Base-by-base conservation (phyloP, 2,797 vertebrate genomes). In the Smutsia temminckii region DNA sequence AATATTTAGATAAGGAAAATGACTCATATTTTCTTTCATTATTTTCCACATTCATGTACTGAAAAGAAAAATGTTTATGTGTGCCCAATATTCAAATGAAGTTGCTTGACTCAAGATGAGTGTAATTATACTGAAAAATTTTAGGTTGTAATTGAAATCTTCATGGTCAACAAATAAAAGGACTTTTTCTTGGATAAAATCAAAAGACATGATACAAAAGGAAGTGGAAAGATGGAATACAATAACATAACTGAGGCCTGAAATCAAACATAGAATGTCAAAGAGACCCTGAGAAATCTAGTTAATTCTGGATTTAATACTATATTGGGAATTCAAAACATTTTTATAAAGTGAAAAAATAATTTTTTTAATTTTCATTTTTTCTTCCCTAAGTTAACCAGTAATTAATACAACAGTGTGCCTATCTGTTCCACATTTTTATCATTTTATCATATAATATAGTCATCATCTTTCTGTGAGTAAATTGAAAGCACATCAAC, bases 401-500 rank as follows among this genome's bases (percentile, higher is more conserved):
- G 66, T 89, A 86, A 74, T 74, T 51, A 85, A n/a, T 51, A 77
- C 6, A 59, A 74, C 42, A 74, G 42, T 72, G 9, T 34, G 1
- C 23, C 20, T 49, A 49, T 79, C 21, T 79, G 21, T 16, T 69
- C 16, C 4, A 88, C 3, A 90, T 42, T 89, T 97, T 85, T 49
- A 63, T 87, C 2, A 94, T 53, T 91, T 95, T 81, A 23, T 74
- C 37, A 77, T 12, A 85, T 49, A 53, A 92, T 49, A 46, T 34
- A 59, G 8, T 37, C 34, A 85, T 37, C 9, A 55, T 64, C 4
- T 59, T 91, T 94, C 29, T 93, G 8, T 61, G 59, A 83, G 40
- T 77, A 97, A 83, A 46, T 57, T n/a, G 32, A 92, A 94, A 88
- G 7, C 3, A 94, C 92, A 93, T 68, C 13, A 90, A 61, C 46